Evolutionary conservation across 2,797 vertebrate species (phyloP), one percentile per base, ranked within the genome.

Genomic region (Sciaenops ocellatus): DNA sequence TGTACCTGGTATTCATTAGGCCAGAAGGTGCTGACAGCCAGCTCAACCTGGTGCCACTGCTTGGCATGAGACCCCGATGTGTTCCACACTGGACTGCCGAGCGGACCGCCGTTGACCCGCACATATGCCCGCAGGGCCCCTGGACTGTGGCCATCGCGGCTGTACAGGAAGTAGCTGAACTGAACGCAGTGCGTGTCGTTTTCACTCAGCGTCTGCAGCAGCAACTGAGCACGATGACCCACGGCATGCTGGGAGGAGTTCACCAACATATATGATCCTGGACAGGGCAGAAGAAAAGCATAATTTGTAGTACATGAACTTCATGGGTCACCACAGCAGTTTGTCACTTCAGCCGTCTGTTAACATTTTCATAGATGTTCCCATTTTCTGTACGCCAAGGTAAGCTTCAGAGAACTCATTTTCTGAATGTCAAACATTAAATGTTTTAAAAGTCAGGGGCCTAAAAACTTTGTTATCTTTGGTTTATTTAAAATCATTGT

Each of bases 111-210:
- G 0, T 96, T 97, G 81, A 98, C 98, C 0, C 97, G 94, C 17
- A 99, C 97, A 0, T 97, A 99, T 18, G 96, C 96, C 0, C 93
- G 94, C 55, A 99, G 94, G 5, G 92, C 94, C 66, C 98, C 98
- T 0, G 98, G 98, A 88, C 97, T 98, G 94, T 95, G 97, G 47
- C 98, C 98, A 0, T 99, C 98, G 2, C 96, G 95, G 88, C 97
- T 97, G 89, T 98, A 98, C 84, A 99, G 95, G 93, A 99, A 98
- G 91, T 98, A 99, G 93, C 97, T 99, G 96, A 99, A 99, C 93
- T 99, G 98, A 44, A 99, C 96, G 67, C 98, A 99, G 92, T 99
- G 98, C 0, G 98, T 99, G 93, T 99, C 98, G 8, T 99, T 99
- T 91, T 99, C 98, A 0, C 97, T 99, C 91, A 99, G 94, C 0